These are phyloP conservation scores for Protosalanx chinensis DNA, from an alignment of 2,797 vertebrate species.

Conservation along the genomic window DNA sequence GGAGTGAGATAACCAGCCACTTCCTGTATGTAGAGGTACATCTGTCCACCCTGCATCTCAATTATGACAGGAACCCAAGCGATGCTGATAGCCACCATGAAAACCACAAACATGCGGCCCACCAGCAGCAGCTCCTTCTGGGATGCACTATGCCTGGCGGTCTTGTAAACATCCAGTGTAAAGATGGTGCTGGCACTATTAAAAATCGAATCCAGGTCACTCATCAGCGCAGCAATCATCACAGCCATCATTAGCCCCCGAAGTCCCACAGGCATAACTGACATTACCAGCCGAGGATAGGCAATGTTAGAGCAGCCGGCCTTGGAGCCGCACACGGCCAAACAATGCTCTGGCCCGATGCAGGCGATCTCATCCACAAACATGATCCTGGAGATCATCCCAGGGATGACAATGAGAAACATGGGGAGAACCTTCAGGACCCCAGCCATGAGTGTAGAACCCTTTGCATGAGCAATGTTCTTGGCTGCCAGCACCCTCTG, in stretches of 20 bases:
- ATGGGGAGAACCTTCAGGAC: conserved; percentile 94
- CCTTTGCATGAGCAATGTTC: conserved; percentile 93
- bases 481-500: conserved; percentile 96
- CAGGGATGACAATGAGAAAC: conserved; percentile 97
- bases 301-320: conserved; percentile 98
- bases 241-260: conserved; percentile 99
- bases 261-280: conserved; percentile 91
- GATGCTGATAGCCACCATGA: conserved; percentile 96
- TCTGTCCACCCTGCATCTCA: conserved; percentile 98
- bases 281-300: conserved; percentile 95
- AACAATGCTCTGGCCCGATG: conserved; percentile 96
- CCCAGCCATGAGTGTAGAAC: conserved; percentile 95
- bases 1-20: conserved; percentile 96
- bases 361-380: conserved; percentile 91
- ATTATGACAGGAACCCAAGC: conserved; percentile 97
- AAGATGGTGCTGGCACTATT: conserved; percentile 99
- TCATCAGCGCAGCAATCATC: conserved; percentile 99
- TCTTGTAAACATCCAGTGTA: conserved; percentile 95
- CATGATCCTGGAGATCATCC: conserved; percentile 96
- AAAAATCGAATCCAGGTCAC: conserved; percentile 97
- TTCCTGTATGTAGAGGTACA: conserved; percentile 98
- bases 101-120: conserved; percentile 88
- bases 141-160: conserved; percentile 75
- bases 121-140: conserved; percentile 90
- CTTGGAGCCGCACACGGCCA: conserved; percentile 91